Conservation (phyloP, 2,888 invertebrate genomes). For the Sympetrum striolatum region DNA sequence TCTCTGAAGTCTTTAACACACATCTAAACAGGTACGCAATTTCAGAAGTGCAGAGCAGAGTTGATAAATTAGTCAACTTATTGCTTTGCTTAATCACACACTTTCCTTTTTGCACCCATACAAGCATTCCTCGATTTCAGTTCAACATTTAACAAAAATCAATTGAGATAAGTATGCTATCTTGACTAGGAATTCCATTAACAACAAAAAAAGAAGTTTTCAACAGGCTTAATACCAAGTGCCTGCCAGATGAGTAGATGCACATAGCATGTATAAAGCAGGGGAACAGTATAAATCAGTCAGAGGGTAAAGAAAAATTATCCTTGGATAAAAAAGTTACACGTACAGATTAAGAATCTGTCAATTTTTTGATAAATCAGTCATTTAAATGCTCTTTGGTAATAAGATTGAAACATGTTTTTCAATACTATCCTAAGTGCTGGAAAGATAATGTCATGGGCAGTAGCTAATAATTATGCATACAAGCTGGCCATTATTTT, state of each 20-base stretch:
- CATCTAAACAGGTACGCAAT: conserved; percentile 18
- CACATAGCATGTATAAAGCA: neutral
- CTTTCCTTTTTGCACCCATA: neutral
- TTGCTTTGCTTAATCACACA: neutral
- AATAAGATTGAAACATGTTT: neutral
- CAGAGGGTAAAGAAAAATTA: neutral
- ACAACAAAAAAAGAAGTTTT: neutral
- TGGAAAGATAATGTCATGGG: neutral
- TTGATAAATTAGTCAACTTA: neutral
- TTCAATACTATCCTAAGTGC: neutral
- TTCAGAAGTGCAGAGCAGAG: conserved; percentile 9
- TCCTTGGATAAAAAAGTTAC: neutral
- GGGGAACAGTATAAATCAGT: neutral
- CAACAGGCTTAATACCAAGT: neutral
- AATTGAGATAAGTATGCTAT: neutral
- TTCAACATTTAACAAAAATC: neutral
- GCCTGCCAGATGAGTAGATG: neutral
- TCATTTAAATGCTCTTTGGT: neutral
- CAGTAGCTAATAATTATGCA: neutral
- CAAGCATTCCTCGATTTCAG: neutral
- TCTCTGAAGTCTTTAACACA: neutral
- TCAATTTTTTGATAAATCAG: neutral
- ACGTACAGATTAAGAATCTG: neutral
- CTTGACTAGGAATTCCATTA: conserved; percentile 3
- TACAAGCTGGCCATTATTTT: neutral